Base-by-base conservation (phyloP, 1,140 invertebrate genomes). In the Goniozus legneri region DNA sequence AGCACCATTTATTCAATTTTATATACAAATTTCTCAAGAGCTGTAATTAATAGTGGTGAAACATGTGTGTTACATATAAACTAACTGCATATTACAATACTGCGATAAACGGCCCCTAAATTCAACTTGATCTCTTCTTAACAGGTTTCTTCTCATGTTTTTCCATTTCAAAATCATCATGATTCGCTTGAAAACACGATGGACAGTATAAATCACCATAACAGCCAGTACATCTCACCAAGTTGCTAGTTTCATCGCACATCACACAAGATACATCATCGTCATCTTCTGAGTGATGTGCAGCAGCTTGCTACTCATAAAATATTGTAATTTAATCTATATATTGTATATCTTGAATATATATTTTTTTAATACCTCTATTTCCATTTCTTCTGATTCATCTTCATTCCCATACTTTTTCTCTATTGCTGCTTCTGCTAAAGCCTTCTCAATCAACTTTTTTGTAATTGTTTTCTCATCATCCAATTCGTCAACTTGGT, bases 381-480 rank as follows among this genome's bases (percentile, higher is more conserved):
- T 31, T 39, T 65, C 61, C 53, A 69, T 54, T 42, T 68, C 58
- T 0, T 52, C 7, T 47, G 64, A 57, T 30, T 67, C 58, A 0
- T 50, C 50, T 6, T 51, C 55, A 7, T 35, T 38, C 2, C 51
- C 58, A 50, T 59, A 67, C 37, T 69, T 68, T 14, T 50, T 44
- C 37, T 71, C 69, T 10, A 72, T 52, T 10, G 56, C 60, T 18
- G 66, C 67, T 53, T 71, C 67, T 15, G 61, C 64, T 12, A 73
- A 47, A 45, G 68, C 62, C 50, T 65, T 65, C 13, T 64, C 58
- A 18, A 75, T 66, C 24, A 73, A 54, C 46, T 53, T 72, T 18
- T 62, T 69, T 3, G 62, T 62, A 6, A 52, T 40, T 1, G 53
- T 44, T 13, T 42, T 44, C 16, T 67, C 67, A 18, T 67, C 62